Base-by-base conservation (phyloP, 2,797 vertebrate species). In the Megalops cyprinoides region DNA sequence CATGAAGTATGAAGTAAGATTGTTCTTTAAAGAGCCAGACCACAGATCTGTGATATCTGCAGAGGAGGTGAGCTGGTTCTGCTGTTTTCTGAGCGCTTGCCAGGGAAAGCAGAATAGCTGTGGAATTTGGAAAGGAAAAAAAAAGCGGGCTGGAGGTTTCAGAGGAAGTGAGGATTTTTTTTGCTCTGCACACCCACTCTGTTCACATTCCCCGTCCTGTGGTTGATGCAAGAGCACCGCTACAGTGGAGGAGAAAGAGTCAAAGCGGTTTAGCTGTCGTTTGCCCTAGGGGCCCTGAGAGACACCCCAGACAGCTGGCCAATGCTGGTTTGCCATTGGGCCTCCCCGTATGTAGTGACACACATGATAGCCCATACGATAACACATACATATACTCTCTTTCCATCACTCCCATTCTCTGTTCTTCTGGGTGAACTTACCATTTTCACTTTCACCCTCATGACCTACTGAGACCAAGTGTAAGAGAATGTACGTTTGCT, bases 31-130 rank as follows among this genome's bases (percentile, higher is more conserved):
- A 92, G 91, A 94, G 94, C 89, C 88, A 82, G 90, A 89, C 90
- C 87, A 85, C 85, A 84, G 88, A 89, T 87, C 90, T 88, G 88
- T 89, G 93, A 95, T 95, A 95, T 94, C 91, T 89, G 85, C 74
- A 91, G 90, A 88, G 85, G 90, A 93, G 88, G 91, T 91, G 89
- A 92, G 87, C 87, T 76, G 55, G 94, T 87, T 89, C 88, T 88
- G 88, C 92, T 94, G 91, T 92, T 94, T 94, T 95, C 92, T 95
- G 93, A 93, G 91, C 87, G 81, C 81, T 86, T 92, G 96, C 96
- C 97, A 97, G 96, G n/a, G 96, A 97, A 97, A 97, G 95, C 96
- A 95, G 97, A 95, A 97, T 96, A 95, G 95, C 96, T 96, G 93
- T 97, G 96, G 97, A 98, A 97, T 98, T 95, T 94, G 93, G 94